Evolutionary conservation across 2,113 vertebrate genomes (phyloP), one percentile per base, ranked within the genome.

Genomic region (Corythornis madagascariensis): DNA sequence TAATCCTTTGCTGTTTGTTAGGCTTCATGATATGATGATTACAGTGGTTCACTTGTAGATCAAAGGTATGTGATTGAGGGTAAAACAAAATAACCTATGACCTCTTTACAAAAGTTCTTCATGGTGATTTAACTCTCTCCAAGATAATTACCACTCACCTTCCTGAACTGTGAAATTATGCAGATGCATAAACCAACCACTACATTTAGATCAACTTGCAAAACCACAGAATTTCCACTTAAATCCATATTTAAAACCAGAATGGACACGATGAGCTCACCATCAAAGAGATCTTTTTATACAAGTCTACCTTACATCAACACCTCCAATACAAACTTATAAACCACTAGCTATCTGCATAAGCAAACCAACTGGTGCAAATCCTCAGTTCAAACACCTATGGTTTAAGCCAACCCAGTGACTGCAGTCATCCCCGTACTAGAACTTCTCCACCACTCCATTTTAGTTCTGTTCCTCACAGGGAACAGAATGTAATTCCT

Each of bases 1-100:
- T 89, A 96, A 96, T 95, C 75, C 90, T 97, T 95, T 96, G 90
- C 93, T 97, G 95, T 93, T 95, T 96, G 84, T 92, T 96, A 92
- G 80, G 61, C 78, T 96, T 90, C 92, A 89, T 72, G 67, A 31
- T 95, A 92, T 33, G 77, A 79, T 33, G 42, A 93, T 93, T 95
- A 89, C 47, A 88, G 87, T 2, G 29, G 81, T 71, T 74, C 85
- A 95, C 65, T 93, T 92, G 65, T 57, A 95, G 90, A 96, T 95
- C 94, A 96, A 95, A 96, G 88, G 47, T 6, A 60, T 7, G 31
- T 81, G 70, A 93, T 64, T 86, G 70, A 95, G 91, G 76, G 88
- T 65, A 76, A 18, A 89, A 28, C 45, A 93, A 86, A 95, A 92
- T 10, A 92, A 90, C 60, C 33, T 50, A 12, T 18, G 71, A 66